Conservation (phyloP, 2,113 vertebrate species). For the Hydropotes inermis region DNA sequence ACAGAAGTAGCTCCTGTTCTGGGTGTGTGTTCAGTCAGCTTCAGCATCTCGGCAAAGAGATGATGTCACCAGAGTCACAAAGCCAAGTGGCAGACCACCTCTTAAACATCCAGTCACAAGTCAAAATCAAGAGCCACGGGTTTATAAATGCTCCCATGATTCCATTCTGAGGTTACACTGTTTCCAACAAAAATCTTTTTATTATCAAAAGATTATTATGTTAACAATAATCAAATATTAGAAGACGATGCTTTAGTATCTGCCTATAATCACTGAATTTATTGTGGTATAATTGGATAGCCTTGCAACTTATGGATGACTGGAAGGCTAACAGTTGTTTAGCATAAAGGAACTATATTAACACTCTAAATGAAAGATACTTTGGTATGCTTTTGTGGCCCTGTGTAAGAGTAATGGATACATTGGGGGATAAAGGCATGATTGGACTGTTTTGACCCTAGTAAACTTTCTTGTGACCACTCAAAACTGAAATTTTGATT, state of each 20-base stretch:
- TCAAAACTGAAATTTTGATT: not conserved
- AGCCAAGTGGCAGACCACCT: constrained; percentile 45
- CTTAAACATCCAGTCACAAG: not conserved
- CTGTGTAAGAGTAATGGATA: not conserved
- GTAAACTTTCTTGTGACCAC: not conserved
- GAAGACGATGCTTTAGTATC: not conserved
- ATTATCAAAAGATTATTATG: not conserved
- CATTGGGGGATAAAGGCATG: not conserved
- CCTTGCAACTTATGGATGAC: not conserved
- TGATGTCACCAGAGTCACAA: constrained; percentile 39
- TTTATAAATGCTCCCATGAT: not conserved
- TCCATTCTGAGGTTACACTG: not conserved
- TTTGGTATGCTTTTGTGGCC: not conserved
- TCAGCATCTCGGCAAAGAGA: constrained; percentile 30
- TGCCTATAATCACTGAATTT: not conserved
- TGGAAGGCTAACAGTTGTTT: not conserved
- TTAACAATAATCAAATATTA: not conserved
- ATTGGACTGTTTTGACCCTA: not conserved
- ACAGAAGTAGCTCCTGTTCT: constrained; percentile 58
- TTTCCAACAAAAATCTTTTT: not conserved
- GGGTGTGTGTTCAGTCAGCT: not conserved
- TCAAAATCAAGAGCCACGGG: not conserved
- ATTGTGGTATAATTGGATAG: not conserved
- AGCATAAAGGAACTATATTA: not conserved
- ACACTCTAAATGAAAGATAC: not conserved